Conservation (phyloP, 2,888 invertebrate species). For the Protophormia terraenovae region DNA sequence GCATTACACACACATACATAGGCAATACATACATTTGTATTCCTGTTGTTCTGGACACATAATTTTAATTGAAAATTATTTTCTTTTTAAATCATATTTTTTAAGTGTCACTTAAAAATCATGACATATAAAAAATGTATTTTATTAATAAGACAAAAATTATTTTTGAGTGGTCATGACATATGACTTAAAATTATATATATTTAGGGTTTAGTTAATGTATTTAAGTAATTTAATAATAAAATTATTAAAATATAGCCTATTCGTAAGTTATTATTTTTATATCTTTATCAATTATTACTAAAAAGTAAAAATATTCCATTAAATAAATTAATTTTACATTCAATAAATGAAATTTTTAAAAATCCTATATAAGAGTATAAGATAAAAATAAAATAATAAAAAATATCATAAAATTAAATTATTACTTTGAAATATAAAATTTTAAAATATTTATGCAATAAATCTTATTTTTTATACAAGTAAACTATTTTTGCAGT, state of each 20-base stretch:
- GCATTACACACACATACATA: not conserved
- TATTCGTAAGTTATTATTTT: not conserved
- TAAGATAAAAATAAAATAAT: not conserved
- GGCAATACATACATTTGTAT: not conserved
- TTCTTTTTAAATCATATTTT: not conserved
- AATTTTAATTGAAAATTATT: conserved; percentile 12
- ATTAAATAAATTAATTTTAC: not conserved
- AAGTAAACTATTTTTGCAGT: conserved; percentile 1
- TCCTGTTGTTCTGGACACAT: not conserved
- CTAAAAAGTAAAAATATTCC: too few relatives aligned
- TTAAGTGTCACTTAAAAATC: conserved; percentile 32
- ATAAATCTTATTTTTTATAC: conserved; percentile 52
- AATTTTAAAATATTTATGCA: conserved; percentile 20
- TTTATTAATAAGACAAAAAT: not conserved
- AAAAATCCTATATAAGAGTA: not conserved
- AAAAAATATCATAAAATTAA: not conserved
- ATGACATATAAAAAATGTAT: conserved; percentile 9
- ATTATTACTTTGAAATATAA: conserved; percentile 5
- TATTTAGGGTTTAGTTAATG: too few relatives aligned
- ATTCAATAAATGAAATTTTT: too few relatives aligned
- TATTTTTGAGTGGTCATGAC: too few relatives aligned
- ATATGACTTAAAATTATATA: too few relatives aligned
- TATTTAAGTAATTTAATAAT: not conserved
- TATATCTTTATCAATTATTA: not conserved
- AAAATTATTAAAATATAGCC: not conserved